These are phyloP conservation scores for Drosophila subsilvestris DNA, from an alignment of 2,888 invertebrate species.

Conservation along the genomic window DNA sequence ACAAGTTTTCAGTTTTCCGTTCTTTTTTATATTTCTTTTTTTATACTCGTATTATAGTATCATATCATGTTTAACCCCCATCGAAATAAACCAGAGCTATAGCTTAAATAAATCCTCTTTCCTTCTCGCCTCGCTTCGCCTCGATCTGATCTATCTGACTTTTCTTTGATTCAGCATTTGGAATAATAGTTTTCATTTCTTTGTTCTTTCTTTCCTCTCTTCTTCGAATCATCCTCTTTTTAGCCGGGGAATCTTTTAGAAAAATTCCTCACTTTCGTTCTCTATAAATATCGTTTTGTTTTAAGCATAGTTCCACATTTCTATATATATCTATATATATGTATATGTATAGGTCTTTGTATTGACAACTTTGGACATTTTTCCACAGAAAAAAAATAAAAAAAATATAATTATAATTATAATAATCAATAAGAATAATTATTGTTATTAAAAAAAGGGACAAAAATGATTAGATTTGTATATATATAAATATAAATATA, in stretches of 20 bases:
- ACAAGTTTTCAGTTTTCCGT: conserved; percentile 46
- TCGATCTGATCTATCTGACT: conserved; percentile 6
- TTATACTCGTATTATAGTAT: conserved; percentile 17
- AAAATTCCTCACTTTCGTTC: conserved; percentile 60
- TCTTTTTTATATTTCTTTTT: conserved; percentile 39
- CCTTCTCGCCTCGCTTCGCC: conserved; percentile 7
- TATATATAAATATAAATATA: conserved; percentile 38
- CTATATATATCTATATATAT: conserved; percentile 43
- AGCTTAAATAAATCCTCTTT: conserved; percentile 35
- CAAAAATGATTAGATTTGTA: conserved; percentile 44
- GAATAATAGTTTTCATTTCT: conserved; percentile 59
- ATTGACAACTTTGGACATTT: conserved; percentile 77
- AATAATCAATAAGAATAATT: conserved; percentile 31
- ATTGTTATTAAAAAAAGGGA: conserved; percentile 38
- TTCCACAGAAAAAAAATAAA: conserved; percentile 42
- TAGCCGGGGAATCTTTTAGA: conserved; percentile 61
- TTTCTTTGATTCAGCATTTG: conserved; percentile 65
- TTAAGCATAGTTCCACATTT: conserved; percentile 26
- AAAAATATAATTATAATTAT: conserved; percentile 25
- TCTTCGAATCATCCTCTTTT: conserved; percentile 15
- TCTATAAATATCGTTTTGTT: conserved; percentile 53
- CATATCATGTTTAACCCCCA: conserved; percentile 31
- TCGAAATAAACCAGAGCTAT: conserved; percentile 41
- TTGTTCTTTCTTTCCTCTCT: conserved; percentile 23
- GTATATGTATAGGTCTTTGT: conserved; percentile 48